Conservation (phyloP, 2,888 invertebrate genomes). For the Agriotes lineatus region DNA sequence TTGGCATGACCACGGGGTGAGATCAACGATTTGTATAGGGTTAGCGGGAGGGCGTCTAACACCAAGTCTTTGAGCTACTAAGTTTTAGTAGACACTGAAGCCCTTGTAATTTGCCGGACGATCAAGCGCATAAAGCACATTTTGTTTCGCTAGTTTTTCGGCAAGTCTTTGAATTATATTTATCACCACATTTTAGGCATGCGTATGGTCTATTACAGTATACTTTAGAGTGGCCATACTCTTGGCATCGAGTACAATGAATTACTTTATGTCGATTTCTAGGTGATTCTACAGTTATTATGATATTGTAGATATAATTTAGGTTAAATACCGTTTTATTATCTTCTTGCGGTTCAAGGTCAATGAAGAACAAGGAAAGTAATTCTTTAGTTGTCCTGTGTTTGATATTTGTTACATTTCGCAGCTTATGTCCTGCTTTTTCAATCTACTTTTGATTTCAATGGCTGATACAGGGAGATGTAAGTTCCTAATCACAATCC, state of each 20-base stretch:
- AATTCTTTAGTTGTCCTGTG: slow-evolving; percentile 18
- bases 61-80: background rate
- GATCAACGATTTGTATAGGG: background rate
- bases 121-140: slow-evolving; percentile 18
- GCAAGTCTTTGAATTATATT: slow-evolving; percentile 15
- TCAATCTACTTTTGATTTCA: slow-evolving; percentile 17
- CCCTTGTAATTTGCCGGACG: slow-evolving; percentile 21
- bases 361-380: slow-evolving; percentile 17
- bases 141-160: slow-evolving; percentile 3
- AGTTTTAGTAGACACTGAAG: slow-evolving; percentile 9
- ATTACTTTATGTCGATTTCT: slow-evolving; percentile 7
- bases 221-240: slow-evolving; percentile 26
- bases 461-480: slow-evolving; percentile 26
- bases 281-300: slow-evolving; percentile 17
- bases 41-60: background rate
- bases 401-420: slow-evolving; percentile 9
- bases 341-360: slow-evolving; percentile 19
- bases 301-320: slow-evolving; percentile 4
- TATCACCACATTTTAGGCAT: slow-evolving; percentile 19
- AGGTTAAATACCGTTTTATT: slow-evolving; percentile 28
- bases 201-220: slow-evolving; percentile 18
- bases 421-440: slow-evolving; percentile 15
- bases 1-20: background rate
- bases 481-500: slow-evolving; percentile 22
- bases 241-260: slow-evolving; percentile 28